These are phyloP conservation scores for Plectrocnemia conspersa DNA, from an alignment of 1,140 invertebrate genomes.

Conservation along the genomic window DNA sequence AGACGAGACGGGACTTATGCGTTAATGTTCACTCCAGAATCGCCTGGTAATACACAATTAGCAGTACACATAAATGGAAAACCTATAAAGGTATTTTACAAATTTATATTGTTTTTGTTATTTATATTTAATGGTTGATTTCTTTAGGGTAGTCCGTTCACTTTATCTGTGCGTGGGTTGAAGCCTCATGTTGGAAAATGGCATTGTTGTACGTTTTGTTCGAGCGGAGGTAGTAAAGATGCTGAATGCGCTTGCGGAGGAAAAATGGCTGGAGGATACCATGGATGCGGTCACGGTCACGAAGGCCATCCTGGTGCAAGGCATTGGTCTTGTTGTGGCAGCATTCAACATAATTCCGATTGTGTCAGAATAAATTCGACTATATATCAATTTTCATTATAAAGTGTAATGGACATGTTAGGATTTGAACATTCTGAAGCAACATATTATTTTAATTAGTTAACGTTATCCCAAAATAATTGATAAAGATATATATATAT, in stretches of 20 bases:
- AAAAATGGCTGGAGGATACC: conserved; percentile 69
- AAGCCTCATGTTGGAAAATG: conserved; percentile 63
- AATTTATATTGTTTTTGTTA: too few species aligned
- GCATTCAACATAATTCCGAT: conserved; percentile 55
- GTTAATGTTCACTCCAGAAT: conserved; percentile 55
- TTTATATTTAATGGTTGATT: conserved; percentile 7
- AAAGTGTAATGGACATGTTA: conserved; percentile 20
- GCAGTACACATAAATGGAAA: conserved; percentile 58
- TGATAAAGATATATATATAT: too few species aligned
- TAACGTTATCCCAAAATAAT: too few species aligned
- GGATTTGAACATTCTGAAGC: too few species aligned
- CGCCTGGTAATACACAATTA: conserved; percentile 55
- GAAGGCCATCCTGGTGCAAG: conserved; percentile 67
- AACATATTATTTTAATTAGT: too few species aligned
- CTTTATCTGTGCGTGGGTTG: conserved; percentile 52
- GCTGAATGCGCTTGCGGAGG: conserved; percentile 65
- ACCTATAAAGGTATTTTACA: conserved; percentile 53
- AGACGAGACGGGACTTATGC: conserved; percentile 58
- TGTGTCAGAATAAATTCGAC: conserved; percentile 44
- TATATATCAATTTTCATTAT: conserved; percentile 55
- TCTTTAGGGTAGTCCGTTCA: conserved; percentile 55
- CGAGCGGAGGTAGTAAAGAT: conserved; percentile 65
- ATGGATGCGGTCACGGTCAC: conserved; percentile 71
- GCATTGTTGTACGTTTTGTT: conserved; percentile 79
- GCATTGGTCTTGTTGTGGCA: conserved; percentile 80